Percentiles rank a stretch among this genome's conserved stretches.
Evolutionary conservation across 2,797 vertebrate species (phyloP).

Genomic region (Pipistrellus nathusii): DNA sequence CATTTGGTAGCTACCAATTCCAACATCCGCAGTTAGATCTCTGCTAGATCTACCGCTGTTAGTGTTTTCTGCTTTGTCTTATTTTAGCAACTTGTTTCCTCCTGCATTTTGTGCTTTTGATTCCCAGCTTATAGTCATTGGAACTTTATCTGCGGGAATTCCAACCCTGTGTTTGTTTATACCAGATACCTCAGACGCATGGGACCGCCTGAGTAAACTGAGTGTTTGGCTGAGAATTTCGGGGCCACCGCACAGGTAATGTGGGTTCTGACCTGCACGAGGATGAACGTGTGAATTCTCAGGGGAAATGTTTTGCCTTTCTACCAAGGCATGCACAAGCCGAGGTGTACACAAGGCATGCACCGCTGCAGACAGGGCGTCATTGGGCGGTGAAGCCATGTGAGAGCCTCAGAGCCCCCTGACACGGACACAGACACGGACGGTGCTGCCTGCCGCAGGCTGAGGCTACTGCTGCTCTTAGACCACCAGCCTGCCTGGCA

Average conservation of each 20-base stretch:
- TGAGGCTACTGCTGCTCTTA: background rate
- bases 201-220: background rate
- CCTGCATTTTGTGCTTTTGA: background rate
- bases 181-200: background rate
- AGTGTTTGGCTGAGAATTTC: background rate
- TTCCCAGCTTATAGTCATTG: background rate
- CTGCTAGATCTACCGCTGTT: background rate
- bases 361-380: fast-evolving
- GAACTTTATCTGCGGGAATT: background rate
- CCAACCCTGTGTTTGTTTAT: background rate
- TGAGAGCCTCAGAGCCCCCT: background rate
- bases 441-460: background rate
- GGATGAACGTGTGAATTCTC: background rate
- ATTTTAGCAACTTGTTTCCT: background rate
- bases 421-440: too few relatives aligned
- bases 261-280: background rate
- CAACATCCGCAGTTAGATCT: background rate
- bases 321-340: background rate
- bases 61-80: background rate
- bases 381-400: fast-evolving
- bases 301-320: background rate
- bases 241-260: background rate
- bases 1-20: background rate
- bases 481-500: too few relatives aligned
- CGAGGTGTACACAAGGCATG: background rate